phyloP scores from a whole-genome alignment of 2,113 vertebrate genomes.

The Zootoca vivipara region DNA sequence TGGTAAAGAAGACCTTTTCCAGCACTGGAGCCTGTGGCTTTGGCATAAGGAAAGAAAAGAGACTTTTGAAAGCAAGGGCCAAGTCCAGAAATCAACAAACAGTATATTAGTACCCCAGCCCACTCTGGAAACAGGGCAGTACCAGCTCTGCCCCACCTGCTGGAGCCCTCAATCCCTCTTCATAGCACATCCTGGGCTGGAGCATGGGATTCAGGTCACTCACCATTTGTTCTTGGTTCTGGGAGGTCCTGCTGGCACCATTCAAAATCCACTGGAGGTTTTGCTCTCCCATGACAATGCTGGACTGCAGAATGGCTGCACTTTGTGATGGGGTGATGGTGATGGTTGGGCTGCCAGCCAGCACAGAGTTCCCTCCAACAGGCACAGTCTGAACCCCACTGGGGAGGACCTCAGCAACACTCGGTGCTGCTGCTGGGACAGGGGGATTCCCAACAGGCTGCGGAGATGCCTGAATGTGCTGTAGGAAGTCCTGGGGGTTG shows the following conservation, averaged over 20 bases:
- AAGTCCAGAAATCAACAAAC: not conserved
- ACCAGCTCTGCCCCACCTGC: no score
- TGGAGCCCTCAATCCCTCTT: no score
- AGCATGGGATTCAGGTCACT: conserved; percentile 55
- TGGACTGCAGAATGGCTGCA: conserved; percentile 88
- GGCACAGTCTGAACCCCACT: conserved; percentile 86
- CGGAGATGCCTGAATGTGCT: conserved; percentile 68
- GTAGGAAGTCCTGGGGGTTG: conserved; percentile 83
- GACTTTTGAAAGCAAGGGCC: not conserved
- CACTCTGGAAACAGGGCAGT: not conserved
- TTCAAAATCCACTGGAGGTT: conserved; percentile 98
- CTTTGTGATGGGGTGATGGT: conserved; percentile 83
- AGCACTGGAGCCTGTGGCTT: conserved; percentile 90
- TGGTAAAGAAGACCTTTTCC: conserved; percentile 97
- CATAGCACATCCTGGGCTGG: no score
- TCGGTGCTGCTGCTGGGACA: conserved; percentile 48
- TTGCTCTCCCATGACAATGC: conserved; percentile 95
- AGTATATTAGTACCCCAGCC: not conserved
- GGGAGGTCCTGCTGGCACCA: conserved; percentile 85
- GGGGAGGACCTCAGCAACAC: conserved; percentile 78
- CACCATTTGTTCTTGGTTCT: conserved; percentile 90
- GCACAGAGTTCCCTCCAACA: conserved; percentile 79
- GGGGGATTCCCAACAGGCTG: conserved; percentile 71
- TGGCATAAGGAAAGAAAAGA: conserved; percentile 29
- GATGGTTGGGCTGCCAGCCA: conserved; percentile 79